These are phyloP conservation scores for Catocala nupta DNA, from an alignment of 2,888 invertebrate genomes.

Conservation along the genomic window DNA sequence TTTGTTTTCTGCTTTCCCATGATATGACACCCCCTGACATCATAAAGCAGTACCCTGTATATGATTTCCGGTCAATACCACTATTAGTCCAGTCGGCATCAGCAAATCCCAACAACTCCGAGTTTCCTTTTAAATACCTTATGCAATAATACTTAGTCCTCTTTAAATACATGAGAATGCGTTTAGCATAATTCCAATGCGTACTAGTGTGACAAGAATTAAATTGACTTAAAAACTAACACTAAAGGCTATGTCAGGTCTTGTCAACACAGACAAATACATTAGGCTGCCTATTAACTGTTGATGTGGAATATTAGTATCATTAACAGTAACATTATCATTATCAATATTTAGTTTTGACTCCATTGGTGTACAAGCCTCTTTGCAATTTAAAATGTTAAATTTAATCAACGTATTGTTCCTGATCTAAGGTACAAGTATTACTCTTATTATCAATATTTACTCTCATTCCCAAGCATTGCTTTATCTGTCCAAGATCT, in stretches of 20 bases:
- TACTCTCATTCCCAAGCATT: slow-evolving; percentile 17
- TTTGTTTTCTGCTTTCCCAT: too few species aligned
- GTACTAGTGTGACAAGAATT: too few species aligned
- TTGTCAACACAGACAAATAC: slow-evolving; percentile 1
- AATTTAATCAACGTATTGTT: slow-evolving; percentile 3
- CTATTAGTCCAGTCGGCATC: slow-evolving; percentile 14
- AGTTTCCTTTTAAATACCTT: too few species aligned
- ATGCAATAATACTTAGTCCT: too few species aligned
- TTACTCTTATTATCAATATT: slow-evolving; percentile 2
- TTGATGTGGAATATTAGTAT: not conserved
- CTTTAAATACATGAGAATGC: too few species aligned
- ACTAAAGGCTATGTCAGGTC: too few species aligned
- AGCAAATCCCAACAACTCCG: not conserved
- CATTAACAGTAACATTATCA: not conserved
- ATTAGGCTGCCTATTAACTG: slow-evolving; percentile 3
- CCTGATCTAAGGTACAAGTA: slow-evolving; percentile 10
- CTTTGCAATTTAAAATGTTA: too few species aligned
- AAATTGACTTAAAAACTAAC: too few species aligned
- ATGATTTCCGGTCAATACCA: slow-evolving; percentile 8
- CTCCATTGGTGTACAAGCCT: too few species aligned
- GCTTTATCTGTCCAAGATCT: slow-evolving; percentile 11
- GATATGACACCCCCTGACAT: slow-evolving; percentile 3
- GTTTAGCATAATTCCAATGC: too few species aligned
- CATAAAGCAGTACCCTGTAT: slow-evolving; percentile 4
- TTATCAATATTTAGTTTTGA: too few species aligned